phyloP scores from a whole-genome alignment of 2,113 vertebrate genomes.

The Calidris pygmaea region DNA sequence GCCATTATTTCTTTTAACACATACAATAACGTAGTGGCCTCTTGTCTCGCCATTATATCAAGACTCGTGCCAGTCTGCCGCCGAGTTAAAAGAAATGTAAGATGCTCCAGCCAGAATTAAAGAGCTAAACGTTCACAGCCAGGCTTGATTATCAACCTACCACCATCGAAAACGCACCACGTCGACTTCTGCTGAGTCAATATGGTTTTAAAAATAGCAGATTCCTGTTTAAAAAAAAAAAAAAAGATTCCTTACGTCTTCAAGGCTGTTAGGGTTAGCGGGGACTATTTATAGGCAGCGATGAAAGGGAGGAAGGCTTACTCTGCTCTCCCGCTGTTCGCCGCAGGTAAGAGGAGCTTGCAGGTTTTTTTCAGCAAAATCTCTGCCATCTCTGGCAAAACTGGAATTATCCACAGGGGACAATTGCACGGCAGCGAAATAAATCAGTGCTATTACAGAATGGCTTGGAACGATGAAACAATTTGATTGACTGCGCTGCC shows the following conservation, averaged over 20 bases:
- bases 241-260: not conserved
- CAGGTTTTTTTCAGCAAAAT: constrained; percentile 32
- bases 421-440: not conserved
- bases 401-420: constrained; percentile 38
- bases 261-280: not conserved
- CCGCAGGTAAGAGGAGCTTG: not conserved
- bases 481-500: constrained; percentile 29
- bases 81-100: not conserved
- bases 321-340: not conserved
- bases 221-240: not conserved
- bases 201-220: not conserved
- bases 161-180: not conserved
- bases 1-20: not conserved
- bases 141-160: not conserved
- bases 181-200: not conserved
- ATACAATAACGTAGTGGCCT: not conserved
- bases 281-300: constrained; percentile 33
- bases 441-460: constrained; percentile 21
- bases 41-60: not conserved
- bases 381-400: constrained; percentile 28
- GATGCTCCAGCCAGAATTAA: not conserved
- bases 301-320: not conserved
- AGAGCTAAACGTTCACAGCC: not conserved
- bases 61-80: not conserved
- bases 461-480: not conserved